Evolutionary conservation across 2,113 vertebrate genomes (phyloP).

Genomic region (Poecilia latipinna): DNA sequence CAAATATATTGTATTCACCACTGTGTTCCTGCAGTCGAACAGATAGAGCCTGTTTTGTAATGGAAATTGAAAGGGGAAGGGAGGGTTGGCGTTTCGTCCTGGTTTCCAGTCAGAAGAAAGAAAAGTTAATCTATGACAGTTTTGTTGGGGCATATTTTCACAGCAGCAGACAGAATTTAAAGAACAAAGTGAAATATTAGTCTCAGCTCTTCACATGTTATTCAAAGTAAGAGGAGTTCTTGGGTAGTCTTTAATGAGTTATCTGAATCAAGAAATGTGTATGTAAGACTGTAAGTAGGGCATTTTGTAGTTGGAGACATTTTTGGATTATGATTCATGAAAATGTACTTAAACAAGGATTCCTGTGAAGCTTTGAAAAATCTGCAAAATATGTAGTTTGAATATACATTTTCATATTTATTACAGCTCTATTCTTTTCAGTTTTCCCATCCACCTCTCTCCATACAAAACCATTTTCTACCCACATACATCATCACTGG

Average conservation of each 20-base stretch:
- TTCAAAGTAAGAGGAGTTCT: no score
- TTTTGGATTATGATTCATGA: background rate
- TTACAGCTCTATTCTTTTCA: background rate
- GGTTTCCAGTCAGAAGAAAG: conserved; percentile 42
- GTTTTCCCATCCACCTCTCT: no score
- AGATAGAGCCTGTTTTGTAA: conserved; percentile 2
- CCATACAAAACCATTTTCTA: no score
- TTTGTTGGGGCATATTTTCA: background rate
- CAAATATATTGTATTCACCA: conserved; percentile 77
- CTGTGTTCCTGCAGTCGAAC: conserved; percentile 19
- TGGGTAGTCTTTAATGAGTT: no score
- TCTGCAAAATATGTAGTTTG: background rate
- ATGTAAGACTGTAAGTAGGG: background rate
- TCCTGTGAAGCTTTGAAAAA: background rate
- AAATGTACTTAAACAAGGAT: background rate
- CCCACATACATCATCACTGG: background rate
- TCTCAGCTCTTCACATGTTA: no score
- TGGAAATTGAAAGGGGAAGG: background rate
- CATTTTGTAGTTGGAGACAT: background rate
- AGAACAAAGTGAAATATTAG: no score
- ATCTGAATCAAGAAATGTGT: no score
- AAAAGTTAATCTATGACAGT: conserved; percentile 6
- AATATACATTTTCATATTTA: background rate
- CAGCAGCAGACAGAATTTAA: no score
- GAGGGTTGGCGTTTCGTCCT: conserved; percentile 26